These are phyloP conservation scores for Acromyrmex echinatior DNA, from an alignment of 1,140 invertebrate species.

Conservation along the genomic window DNA sequence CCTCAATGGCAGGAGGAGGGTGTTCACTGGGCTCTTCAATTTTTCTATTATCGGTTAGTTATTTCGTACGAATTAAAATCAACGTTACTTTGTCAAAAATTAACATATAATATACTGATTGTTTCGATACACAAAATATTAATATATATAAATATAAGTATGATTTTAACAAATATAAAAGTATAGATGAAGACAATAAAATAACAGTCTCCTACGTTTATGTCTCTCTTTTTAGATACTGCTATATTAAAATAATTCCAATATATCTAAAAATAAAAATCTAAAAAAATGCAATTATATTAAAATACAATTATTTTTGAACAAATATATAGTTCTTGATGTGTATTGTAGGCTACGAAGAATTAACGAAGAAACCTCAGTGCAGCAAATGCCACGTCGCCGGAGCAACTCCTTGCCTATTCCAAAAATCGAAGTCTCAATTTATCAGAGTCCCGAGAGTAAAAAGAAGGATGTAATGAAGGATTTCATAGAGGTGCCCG, in stretches of 20 bases:
- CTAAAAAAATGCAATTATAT: background rate
- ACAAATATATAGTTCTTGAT: background rate
- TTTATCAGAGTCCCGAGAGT: constrained; percentile 92
- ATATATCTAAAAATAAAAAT: background rate
- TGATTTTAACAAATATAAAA: too few relatives aligned
- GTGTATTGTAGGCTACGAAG: constrained; percentile 89
- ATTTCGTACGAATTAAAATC: background rate
- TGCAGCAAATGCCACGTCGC: constrained; percentile 91
- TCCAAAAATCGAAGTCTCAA: constrained; percentile 95
- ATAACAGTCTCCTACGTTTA: background rate
- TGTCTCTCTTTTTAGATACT: background rate
- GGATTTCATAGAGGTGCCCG: constrained; percentile 92
- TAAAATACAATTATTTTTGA: background rate
- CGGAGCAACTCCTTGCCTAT: constrained; percentile 97
- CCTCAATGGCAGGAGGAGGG: constrained; percentile 99
- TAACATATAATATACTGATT: background rate
- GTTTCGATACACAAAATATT: too few relatives aligned
- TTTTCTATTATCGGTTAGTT: constrained; percentile 93
- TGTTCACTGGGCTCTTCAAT: constrained; percentile 98
- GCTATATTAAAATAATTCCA: background rate
- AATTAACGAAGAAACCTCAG: constrained; percentile 92
- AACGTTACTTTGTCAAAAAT: background rate
- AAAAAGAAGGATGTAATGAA: constrained; percentile 90
- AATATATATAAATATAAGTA: too few relatives aligned
- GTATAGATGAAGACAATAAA: background rate